Evolutionary conservation across 1,140 invertebrate genomes (phyloP).

Genomic region (Coboldia fuscipes): DNA sequence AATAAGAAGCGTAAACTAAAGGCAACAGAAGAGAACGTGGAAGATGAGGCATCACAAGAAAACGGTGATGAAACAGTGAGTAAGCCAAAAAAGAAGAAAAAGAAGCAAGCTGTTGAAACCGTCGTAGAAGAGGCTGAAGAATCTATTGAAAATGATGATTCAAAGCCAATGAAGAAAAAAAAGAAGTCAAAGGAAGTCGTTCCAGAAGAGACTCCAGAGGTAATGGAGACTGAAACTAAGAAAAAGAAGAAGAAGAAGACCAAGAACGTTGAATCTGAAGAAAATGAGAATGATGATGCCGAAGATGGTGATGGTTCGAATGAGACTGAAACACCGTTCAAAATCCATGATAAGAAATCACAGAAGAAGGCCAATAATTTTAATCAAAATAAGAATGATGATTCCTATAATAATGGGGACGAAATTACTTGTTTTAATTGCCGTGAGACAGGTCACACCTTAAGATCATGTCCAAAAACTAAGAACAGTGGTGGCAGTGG

Average conservation of each 20-base stretch:
- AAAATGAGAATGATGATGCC: conserved; percentile 7
- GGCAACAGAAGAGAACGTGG: no score
- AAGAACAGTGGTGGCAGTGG: not conserved
- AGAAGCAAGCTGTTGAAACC: conserved; percentile 4
- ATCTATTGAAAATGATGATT: conserved; percentile 4
- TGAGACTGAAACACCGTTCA: no score
- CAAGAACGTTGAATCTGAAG: not conserved
- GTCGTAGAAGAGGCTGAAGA: conserved; percentile 4
- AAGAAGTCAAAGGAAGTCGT: conserved; percentile 10
- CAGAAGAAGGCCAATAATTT: no score
- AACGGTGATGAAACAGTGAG: not conserved
- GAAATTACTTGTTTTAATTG: conserved; percentile 1
- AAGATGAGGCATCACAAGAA: no score
- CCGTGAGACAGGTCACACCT: not conserved
- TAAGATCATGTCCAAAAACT: not conserved
- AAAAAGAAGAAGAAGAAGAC: not conserved
- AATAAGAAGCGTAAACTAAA: no score
- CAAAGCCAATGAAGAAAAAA: conserved; percentile 9
- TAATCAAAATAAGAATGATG: no score
- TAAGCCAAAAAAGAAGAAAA: not conserved
- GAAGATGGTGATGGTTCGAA: conserved; percentile 8
- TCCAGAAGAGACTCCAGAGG: no score
- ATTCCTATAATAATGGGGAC: not conserved
- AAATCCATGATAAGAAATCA: no score
- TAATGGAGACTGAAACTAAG: not conserved